These are phyloP conservation scores for Neodiprion virginianus DNA, from an alignment of 1,140 invertebrate genomes.

Conservation along the genomic window DNA sequence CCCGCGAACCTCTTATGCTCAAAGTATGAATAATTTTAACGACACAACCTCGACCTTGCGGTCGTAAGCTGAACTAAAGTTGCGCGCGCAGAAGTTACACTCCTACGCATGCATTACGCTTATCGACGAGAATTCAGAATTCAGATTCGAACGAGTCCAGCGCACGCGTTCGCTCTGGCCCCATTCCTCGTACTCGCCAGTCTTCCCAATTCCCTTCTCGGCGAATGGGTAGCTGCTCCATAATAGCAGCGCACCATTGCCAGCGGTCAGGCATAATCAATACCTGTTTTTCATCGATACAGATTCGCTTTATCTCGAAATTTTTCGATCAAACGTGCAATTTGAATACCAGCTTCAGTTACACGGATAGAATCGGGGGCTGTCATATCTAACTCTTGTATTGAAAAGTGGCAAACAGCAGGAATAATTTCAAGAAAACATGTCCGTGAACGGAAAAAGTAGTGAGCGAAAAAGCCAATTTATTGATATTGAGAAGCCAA, in stretches of 20 bases:
- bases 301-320: neutral
- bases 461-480: neutral
- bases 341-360: neutral
- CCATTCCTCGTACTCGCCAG: neutral
- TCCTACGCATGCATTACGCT: neutral
- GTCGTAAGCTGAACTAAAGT: neutral
- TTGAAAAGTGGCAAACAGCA: neutral
- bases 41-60: neutral
- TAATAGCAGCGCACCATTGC: neutral
- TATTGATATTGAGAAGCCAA: constrained; percentile 82
- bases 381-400: neutral
- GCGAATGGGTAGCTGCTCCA: neutral
- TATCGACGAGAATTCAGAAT: constrained; percentile 6
- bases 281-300: neutral
- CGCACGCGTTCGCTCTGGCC: neutral
- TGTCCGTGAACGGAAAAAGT: neutral
- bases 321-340: neutral
- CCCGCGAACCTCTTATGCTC: no score
- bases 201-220: neutral
- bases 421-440: neutral
- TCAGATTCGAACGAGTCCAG: constrained; percentile 5
- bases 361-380: neutral
- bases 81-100: neutral
- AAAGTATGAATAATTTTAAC: neutral
- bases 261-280: neutral